Evolutionary conservation across 2,113 vertebrate genomes (phyloP), one percentile per base, ranked within the genome.

Genomic region (Microcebus ravelobensis): DNA sequence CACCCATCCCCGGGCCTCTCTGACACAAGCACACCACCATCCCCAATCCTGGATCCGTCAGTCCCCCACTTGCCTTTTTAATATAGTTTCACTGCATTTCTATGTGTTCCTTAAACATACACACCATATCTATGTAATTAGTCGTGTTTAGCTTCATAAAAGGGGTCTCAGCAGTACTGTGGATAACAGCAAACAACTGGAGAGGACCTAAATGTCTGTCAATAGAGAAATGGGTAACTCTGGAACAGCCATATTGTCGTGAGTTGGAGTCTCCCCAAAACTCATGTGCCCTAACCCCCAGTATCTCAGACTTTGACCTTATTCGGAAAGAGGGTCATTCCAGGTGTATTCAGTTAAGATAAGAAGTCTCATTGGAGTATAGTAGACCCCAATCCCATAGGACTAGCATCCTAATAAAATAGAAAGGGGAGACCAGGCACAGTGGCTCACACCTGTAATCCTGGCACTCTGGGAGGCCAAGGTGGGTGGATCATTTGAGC

Each of bases 1-100:
- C 39, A 0, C 11, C 36, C 0, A 5, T 15, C 70, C n/a, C 87
- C 0, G 23, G 20, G 21, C 74, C 39, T 27, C 68, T 20, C 48
- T 15, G 2, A 15, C 42, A 50, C 48, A 20, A 29, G 17, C 45
- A 34, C 5, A n/a, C 0, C 52, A 18, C 20, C 1, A 1, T 48
- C 61, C 74, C 11, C 1, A 65, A 36, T 27, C 31, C 71, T 17
- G 29, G 21, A 39, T 34, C 70, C 6, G 12, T 45, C 39, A 15
- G 45, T 45, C 12, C 23, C 92, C 52, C 57, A n/a, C 36, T 25
- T n/a, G 11, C 14, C 36, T 21, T 63, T 36, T 18, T 25, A 25
- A 25, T 14, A n/a, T 27, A 34, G 6, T 67, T 42, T 80, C 27
- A 11, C 0, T 13, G 34, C 52, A 55, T 34, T 14, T 45, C 76